phyloP scores from a whole-genome alignment of 2,888 invertebrate species.

The Saturnia japonica region DNA sequence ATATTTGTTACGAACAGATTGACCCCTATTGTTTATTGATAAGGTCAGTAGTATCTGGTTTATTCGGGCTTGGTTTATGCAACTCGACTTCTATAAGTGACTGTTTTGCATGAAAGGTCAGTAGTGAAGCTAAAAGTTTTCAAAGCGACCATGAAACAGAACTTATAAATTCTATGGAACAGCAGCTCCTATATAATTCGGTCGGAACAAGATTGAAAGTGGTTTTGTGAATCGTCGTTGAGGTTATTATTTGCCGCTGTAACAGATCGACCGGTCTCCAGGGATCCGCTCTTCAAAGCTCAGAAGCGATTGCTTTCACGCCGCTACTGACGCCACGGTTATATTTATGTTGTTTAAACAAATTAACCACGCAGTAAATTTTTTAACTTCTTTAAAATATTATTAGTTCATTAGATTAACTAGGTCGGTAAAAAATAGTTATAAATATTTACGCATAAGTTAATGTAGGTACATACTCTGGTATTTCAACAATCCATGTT shows the following conservation, averaged over 20 bases:
- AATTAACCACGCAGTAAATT: not conserved
- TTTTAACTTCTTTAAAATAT: not conserved
- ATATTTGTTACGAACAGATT: no score
- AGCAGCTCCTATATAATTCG: slow-evolving; percentile 29
- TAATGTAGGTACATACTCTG: no score
- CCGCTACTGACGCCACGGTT: not conserved
- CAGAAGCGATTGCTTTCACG: slow-evolving; percentile 10
- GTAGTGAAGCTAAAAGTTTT: not conserved
- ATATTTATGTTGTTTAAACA: not conserved
- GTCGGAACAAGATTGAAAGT: slow-evolving; percentile 38
- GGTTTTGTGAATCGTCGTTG: slow-evolving; percentile 41
- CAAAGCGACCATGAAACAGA: no score
- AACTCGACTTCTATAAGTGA: no score
- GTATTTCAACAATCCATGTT: no score
- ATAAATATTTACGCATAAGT: no score
- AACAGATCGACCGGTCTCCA: slow-evolving; percentile 41
- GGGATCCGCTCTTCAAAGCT: slow-evolving; percentile 26
- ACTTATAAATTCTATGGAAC: no score
- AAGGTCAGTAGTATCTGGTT: not conserved
- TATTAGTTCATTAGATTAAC: not conserved
- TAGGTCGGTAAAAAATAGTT: no score
- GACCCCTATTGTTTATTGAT: not conserved
- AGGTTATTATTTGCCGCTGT: slow-evolving; percentile 42
- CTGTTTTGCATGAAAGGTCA: not conserved
- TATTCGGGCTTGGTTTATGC: no score